Base-by-base conservation (phyloP, 2,888 invertebrate species). In the Philopedon plagiatum region DNA sequence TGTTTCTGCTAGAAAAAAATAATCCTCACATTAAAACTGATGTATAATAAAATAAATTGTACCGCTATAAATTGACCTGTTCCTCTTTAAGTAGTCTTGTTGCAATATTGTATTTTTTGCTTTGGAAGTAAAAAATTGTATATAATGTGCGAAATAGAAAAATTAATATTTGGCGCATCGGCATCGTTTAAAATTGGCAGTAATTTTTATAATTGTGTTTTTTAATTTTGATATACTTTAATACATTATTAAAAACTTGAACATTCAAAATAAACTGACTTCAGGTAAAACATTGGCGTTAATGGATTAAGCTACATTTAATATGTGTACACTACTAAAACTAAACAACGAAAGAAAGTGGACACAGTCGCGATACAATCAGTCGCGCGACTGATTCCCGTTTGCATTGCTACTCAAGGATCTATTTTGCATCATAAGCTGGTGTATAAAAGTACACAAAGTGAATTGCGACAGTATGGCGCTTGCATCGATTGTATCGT, bases 101-200 rank as follows among this genome's bases (percentile, higher is more conserved):
- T 80, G 80, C 80, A 81, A 80, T 81, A 79, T 80, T 77, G 46
- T 78, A 78, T 72, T 78, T 76, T 77, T 75, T 61, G 71, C 66
- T 66, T 71, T 61, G 51, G 51, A 49, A 29, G 46, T 63, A 44
- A 19, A 44, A 5, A 44, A 61, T 23, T 61, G 51, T 54, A 29
- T 29, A 32, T 29, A 54, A 29, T 29, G 29, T 15, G 29, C 51
- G 51, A 13, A 54, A 54, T 54, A 54, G 18, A 32, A 51, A 54
- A 46, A 41, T 41, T n/a, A 49, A 26, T 49, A 49, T 46, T 23
- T 23, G 46, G n/a, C 37, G n/a, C n/a, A n/a, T 9, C n/a, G 34
- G n/a, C n/a, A 4, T n/a, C n/a, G n/a, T 34, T 11, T n/a, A n/a
- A 34, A 34, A 34, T 34, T 34, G 7, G 4, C 34, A n/a, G 34